phyloP scores from a whole-genome alignment of 2,888 invertebrate genomes.

The Dendrolimus houi region DNA sequence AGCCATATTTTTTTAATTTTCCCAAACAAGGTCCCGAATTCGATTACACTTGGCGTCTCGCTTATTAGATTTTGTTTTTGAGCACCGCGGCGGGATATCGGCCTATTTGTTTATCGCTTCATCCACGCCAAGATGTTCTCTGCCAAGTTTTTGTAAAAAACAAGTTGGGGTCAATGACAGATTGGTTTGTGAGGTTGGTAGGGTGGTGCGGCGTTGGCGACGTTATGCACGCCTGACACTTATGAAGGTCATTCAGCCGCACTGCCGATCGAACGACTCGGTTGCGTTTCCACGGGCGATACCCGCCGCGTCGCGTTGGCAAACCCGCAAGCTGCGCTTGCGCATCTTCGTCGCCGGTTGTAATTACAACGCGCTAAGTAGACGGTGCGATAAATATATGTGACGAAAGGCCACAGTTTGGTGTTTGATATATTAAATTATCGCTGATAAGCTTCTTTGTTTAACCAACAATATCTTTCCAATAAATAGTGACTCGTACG shows the following conservation, averaged over 20 bases:
- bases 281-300: too few relatives aligned
- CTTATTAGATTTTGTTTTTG: constrained; percentile 55
- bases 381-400: too few relatives aligned
- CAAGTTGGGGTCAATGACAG: neutral
- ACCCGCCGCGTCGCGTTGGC: too few relatives aligned
- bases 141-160: constrained; percentile 4
- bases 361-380: too few relatives aligned
- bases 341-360: too few relatives aligned
- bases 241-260: too few relatives aligned
- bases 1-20: constrained; percentile 71
- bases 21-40: constrained; percentile 61
- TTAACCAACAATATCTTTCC: neutral
- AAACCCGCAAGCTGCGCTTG: too few relatives aligned
- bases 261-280: too few relatives aligned
- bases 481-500: neutral
- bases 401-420: too few relatives aligned
- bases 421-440: neutral
- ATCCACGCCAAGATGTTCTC: constrained; percentile 3
- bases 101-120: constrained; percentile 26
- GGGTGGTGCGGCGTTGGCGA: too few relatives aligned
- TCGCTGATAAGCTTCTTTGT: neutral
- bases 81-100: constrained; percentile 28
- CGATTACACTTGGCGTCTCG: constrained; percentile 54
- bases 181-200: too few relatives aligned
- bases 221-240: too few relatives aligned